Conservation (phyloP, 2,113 vertebrate genomes). For the Platichthys flesus region DNA sequence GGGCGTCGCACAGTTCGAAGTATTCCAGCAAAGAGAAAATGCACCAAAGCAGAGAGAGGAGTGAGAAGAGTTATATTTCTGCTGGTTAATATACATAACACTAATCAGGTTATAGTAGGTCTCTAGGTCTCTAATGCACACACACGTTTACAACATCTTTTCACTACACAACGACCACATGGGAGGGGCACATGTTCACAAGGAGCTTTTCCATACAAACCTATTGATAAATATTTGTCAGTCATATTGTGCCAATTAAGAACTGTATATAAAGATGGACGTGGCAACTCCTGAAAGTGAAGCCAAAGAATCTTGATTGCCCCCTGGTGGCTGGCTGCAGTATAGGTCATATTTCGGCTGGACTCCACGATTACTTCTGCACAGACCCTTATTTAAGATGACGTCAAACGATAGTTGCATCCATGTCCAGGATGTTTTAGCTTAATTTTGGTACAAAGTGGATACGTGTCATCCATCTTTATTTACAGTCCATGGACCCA, state of each 20-base stretch:
- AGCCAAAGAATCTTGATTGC: no score
- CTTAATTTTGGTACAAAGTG: neutral
- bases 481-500: neutral
- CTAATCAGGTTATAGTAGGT: slow-evolving; percentile 32
- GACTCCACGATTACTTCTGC: no score
- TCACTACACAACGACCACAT: slow-evolving; percentile 45
- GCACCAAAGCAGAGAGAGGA: slow-evolving; percentile 61
- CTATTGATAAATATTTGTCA: slow-evolving; percentile 32
- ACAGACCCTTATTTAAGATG: no score
- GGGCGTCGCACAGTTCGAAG: slow-evolving; percentile 48
- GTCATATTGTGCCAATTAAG: slow-evolving; percentile 8
- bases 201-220: slow-evolving; percentile 46
- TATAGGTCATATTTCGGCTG: no score
- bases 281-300: neutral
- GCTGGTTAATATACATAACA: slow-evolving; percentile 41
- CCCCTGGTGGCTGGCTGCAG: no score
- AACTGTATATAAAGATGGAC: neutral
- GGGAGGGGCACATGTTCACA: slow-evolving; percentile 42
- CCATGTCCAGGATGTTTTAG: no score
- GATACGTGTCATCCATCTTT: neutral
- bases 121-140: slow-evolving; percentile 41
- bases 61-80: slow-evolving; percentile 50
- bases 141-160: slow-evolving; percentile 45
- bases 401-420: no score
- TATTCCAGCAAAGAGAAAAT: slow-evolving; percentile 63